phyloP scores from a whole-genome alignment of 2,888 invertebrate genomes.

The Lithophane ornitopus region DNA sequence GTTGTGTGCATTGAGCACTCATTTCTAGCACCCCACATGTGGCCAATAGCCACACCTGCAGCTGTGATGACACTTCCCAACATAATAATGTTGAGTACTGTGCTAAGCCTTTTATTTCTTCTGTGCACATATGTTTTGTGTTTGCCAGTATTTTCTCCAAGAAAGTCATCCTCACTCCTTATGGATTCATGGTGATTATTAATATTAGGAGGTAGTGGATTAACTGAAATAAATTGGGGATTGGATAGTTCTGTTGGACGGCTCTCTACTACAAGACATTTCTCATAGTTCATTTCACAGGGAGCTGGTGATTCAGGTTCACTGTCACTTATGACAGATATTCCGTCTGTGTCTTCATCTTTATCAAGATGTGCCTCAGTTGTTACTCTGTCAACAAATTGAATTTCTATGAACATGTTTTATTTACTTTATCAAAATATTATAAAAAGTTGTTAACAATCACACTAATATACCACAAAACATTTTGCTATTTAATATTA shows the following conservation, averaged over 20 bases:
- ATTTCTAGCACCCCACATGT: constrained; percentile 88
- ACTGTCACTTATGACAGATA: constrained; percentile 88
- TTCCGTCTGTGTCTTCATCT: constrained; percentile 89
- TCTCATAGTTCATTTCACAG: constrained; percentile 75
- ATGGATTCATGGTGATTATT: constrained; percentile 73
- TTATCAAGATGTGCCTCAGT: constrained; percentile 76
- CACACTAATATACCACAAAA: neutral
- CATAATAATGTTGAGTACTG: constrained; percentile 86
- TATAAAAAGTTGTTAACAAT: constrained; percentile 1
- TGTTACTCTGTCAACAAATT: constrained; percentile 70
- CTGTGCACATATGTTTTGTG: constrained; percentile 88
- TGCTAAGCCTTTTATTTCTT: constrained; percentile 87
- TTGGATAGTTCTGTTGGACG: constrained; percentile 70
- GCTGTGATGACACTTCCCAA: constrained; percentile 88
- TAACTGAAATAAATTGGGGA: constrained; percentile 71
- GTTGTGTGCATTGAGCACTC: constrained; percentile 82
- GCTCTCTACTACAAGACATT: constrained; percentile 70
- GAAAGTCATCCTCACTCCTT: constrained; percentile 78
- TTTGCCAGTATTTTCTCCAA: constrained; percentile 79
- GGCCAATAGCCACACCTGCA: constrained; percentile 87
- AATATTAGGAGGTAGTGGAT: constrained; percentile 69
- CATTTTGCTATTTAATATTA: neutral
- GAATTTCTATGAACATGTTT: neutral
- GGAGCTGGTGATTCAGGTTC: constrained; percentile 80
- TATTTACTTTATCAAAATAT: neutral